Base-by-base conservation (phyloP, 2,888 invertebrate species). In the Ctenicera cuprea region DNA sequence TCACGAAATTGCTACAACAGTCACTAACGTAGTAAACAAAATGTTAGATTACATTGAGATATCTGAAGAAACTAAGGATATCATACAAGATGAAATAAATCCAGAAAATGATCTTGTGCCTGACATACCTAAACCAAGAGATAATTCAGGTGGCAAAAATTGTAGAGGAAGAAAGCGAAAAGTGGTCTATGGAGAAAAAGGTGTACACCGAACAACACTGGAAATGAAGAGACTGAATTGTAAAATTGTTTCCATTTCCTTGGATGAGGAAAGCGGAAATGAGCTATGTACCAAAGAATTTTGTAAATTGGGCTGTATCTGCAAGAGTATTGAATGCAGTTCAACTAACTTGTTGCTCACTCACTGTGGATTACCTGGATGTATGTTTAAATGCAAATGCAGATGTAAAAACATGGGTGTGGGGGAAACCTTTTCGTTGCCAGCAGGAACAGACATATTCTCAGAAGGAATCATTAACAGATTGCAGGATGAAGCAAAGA, bases 261-360 rank as follows among this genome's bases (percentile, higher is more conserved):
- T 82, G 7, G 81, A 82, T 43, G 84, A 83, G 68, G 83, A 87
- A 30, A 85, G 74, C 67, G 82, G 80, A 8, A 73, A 78, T 38
- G 78, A 78, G 37, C 73, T 75, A 16, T 94, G 94, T 81, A 76
- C 74, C 0, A 90, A 92, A 78, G 86, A 87, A 5, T 88, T 85
- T 83, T 94, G 94, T 81, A 84, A 84, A 71, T 84, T 93, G 67
- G 94, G 94, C 3, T 94, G 94, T 82, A 83, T 94, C 43, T 94
- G 94, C 81, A 87, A 88, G 62, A 92, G 92, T 78, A 82, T 93
- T 37, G 82, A 86, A 37, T 87, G 88, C 73, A 84, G 85, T 14
- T 83, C 78, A n/a, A 70, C 80, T n/a, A 77, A 82, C 11, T 74
- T 86, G 69, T 86, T 87, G 22, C 71, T 59, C 8, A 87, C 88